Base-by-base conservation (phyloP, 2,888 invertebrate genomes). In the Piscicola geometra region DNA sequence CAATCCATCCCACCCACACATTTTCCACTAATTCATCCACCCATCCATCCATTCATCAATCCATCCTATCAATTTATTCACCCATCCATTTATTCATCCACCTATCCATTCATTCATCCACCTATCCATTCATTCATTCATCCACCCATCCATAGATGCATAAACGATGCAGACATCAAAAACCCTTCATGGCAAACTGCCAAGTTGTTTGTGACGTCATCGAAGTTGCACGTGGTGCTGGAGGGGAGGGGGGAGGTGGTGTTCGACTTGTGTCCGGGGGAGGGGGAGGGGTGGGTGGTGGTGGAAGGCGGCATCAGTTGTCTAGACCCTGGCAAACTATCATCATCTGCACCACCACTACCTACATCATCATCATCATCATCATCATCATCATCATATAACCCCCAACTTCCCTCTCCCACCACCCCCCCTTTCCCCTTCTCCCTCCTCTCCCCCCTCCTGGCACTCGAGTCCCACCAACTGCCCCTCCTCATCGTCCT, bases 241-340 rank as follows among this genome's bases (percentile, higher is more conserved):
- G 18, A 15, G 21, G 52, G 50, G 18, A 52, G 50, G 52, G 3
- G 3, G 47, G 52, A 71, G 52, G 50, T 50, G 28, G 78, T 76
- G n/a, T 83, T 84, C 80, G 83, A 83, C 75, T 80, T 85, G 30
- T 85, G 82, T 69, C 84, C 85, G 1, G 36, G 36, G 15, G 36
- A 73, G 56, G 76, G 80, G 1, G 82, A 85, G 66, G 84, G 83
- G 0, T 82, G 83, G 75, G 84, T 86, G 32, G 83, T 82, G 1
- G 82, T 87, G 3, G 84, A 85, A 77, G 84, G 85, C 76, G 84
- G 86, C 32, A 33, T 73, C 35, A 35, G 32, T 30, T 73, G 52
- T 73, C 35, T 60, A 0, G 73, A 73, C 21, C 32, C 28, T 12
- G 3, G 2, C 5, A 30, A 25, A n/a, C 18, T 35, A 32, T 67